These are phyloP conservation scores for Misgurnus anguillicaudatus DNA, from an alignment of 2,113 vertebrate species.

Conservation along the genomic window DNA sequence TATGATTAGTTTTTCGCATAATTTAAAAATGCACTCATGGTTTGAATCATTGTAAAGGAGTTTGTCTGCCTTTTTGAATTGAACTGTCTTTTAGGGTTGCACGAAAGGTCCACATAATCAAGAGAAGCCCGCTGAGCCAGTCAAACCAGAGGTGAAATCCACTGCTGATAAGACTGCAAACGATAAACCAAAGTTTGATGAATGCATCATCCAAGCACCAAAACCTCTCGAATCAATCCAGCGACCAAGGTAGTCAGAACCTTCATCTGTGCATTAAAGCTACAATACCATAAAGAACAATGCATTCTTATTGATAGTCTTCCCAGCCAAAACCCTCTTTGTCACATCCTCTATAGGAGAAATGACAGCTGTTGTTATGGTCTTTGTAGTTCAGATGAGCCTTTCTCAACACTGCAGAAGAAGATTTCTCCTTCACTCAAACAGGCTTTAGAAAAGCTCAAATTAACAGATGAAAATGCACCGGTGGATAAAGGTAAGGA, in stretches of 20 bases:
- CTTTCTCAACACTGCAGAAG: slow-evolving; percentile 82
- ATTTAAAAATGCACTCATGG: no score
- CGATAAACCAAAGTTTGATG: slow-evolving; percentile 87
- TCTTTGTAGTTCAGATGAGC: slow-evolving; percentile 84
- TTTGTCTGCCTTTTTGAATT: slow-evolving; percentile 10
- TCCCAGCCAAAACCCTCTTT: neutral
- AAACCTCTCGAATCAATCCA: slow-evolving; percentile 89
- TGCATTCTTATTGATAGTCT: slow-evolving; percentile 6
- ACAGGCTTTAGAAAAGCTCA: slow-evolving; percentile 90
- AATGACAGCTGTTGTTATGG: slow-evolving; percentile 9
- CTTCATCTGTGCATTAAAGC: neutral
- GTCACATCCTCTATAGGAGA: neutral
- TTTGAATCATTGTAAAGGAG: no score
- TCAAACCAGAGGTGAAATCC: slow-evolving; percentile 91
- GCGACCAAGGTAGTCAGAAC: slow-evolving; percentile 85
- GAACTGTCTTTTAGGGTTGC: slow-evolving; percentile 79
- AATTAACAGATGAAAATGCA: slow-evolving; percentile 75
- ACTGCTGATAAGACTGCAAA: slow-evolving; percentile 82
- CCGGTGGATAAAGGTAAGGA: slow-evolving; percentile 80
- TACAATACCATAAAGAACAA: neutral
- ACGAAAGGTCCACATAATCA: slow-evolving; percentile 94
- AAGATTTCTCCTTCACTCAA: slow-evolving; percentile 92
- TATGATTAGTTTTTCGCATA: no score
- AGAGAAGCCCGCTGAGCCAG: slow-evolving; percentile 91
- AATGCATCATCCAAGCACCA: slow-evolving; percentile 90